A percentile compares a stretch with the other conserved stretches of the same genome.
Conservation (phyloP, 2,113 vertebrate genomes). For the Anser cygnoides region DNA sequence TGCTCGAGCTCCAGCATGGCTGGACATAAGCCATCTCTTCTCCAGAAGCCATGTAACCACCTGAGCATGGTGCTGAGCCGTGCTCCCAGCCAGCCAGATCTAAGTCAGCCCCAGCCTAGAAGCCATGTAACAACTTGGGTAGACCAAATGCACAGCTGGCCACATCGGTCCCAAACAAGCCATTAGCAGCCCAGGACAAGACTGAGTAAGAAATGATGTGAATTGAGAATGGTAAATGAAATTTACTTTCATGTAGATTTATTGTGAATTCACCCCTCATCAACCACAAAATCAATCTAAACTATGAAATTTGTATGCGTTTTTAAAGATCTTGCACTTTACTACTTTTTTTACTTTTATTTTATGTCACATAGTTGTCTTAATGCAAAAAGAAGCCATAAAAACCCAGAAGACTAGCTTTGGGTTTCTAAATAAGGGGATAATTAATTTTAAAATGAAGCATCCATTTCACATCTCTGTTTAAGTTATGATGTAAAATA, state of each 20-base stretch:
- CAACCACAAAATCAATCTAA: conserved; percentile 52
- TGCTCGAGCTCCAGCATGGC: background rate
- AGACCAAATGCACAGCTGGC: background rate
- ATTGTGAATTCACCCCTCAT: conserved; percentile 49
- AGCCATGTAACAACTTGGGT: background rate
- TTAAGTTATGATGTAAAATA: conserved; percentile 66
- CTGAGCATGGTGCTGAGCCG: rapidly evolving
- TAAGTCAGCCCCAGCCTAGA: background rate
- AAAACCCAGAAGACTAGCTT: conserved; percentile 62
- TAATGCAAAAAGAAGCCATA: conserved; percentile 76
- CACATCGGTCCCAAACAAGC: background rate
- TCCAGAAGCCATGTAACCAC: background rate
- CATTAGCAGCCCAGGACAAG: conserved; percentile 19
- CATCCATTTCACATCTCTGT: conserved; percentile 66
- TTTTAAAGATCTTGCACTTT: conserved; percentile 78
- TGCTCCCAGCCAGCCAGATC: background rate
- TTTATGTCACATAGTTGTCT: conserved; percentile 77
- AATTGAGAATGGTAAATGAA: conserved; percentile 19
- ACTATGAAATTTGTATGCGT: conserved; percentile 59
- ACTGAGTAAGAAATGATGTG: background rate
- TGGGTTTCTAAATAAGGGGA: conserved; percentile 70
- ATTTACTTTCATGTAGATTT: conserved; percentile 47
- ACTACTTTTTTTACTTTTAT: conserved; percentile 50
- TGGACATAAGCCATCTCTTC: background rate
- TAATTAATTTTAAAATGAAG: conserved; percentile 63